Evolutionary conservation across 2,888 invertebrate genomes (phyloP), one percentile per base, ranked within the genome.

Genomic region (Andricus curvator): DNA sequence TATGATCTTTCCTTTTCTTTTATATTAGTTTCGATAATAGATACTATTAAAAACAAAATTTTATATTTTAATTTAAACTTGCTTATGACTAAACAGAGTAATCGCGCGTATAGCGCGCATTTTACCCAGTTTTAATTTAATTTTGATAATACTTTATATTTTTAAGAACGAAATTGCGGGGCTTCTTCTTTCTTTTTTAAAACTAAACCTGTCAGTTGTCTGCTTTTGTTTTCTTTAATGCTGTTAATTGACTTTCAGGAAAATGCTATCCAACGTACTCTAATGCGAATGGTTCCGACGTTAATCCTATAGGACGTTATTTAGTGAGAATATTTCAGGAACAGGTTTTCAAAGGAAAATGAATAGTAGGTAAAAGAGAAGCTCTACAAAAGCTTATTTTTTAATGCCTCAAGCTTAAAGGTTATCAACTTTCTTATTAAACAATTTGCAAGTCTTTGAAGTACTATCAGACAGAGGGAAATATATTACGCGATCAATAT

Each of bases 331-430:
- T 74, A 56, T 74, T 74, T 56, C 33, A 56, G 29, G n/a, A 74
- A 56, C 56, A 74, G 56, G 56, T 56, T 74, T 56, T 74, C 56
- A 33, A 56, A 56, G 33, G 33, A 37, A 33, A 74, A 37, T 33
- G 11, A 74, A 33, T 29, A 37, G 74, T 60, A 56, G 29, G 56
- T 37, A 33, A 56, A 56, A 74, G 74, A 74, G 15, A 74, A 74
- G n/a, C 56, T 74, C 20, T 74, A 29, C 17, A 56, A 74, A 74
- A 56, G 51, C 33, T n/a, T 56, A 56, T 74, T 33, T 74, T 74
- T 33, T 5, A 29, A 37, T 56, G n/a, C 33, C 56, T 56, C 13
- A n/a, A 33, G 74, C 33, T 56, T 56, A 51, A 17, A 29, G 70
- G 29, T 70, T 70, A 70, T 51, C 51, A 51, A 70, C 4, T 70